A percentile compares a stretch with the other conserved stretches of the same genome.
phyloP scores from a whole-genome alignment of 2,797 vertebrate species.

The Delichon dasypus region DNA sequence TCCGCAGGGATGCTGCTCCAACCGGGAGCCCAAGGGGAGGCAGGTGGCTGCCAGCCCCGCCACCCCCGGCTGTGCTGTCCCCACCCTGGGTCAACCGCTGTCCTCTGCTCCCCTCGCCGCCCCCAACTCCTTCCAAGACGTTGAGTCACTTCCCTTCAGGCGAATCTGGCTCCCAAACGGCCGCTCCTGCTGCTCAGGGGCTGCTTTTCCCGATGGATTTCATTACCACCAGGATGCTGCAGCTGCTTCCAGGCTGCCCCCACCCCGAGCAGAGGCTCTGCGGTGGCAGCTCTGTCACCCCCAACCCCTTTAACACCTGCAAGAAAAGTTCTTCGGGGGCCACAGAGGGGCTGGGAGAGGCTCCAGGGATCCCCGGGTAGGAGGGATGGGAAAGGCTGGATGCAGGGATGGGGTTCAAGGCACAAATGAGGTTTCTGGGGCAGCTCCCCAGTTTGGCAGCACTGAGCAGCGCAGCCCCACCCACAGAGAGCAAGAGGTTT shows the following conservation, averaged over 20 bases:
- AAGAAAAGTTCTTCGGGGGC: rapidly evolving
- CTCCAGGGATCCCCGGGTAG: rapidly evolving
- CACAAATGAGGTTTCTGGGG: background rate
- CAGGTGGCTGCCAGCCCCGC: constrained; percentile 5
- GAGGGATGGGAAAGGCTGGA: background rate
- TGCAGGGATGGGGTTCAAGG: background rate
- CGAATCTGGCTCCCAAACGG: constrained; percentile 51
- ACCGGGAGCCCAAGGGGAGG: background rate
- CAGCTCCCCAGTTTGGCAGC: background rate
- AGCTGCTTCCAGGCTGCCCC: background rate
- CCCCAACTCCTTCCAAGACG: constrained; percentile 49
- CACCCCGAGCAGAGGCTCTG: background rate
- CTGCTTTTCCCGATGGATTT: background rate
- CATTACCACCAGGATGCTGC: constrained; percentile 17
- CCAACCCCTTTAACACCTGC: background rate
- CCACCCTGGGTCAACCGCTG: background rate
- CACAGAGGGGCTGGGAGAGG: background rate
- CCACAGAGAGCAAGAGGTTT: background rate
- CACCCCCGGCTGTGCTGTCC: background rate
- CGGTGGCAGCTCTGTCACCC: background rate
- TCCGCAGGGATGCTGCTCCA: background rate
- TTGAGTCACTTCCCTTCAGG: constrained; percentile 56
- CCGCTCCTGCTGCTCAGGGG: background rate
- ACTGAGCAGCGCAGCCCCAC: background rate
- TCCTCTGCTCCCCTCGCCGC: background rate